A percentile compares a stretch with the other conserved stretches of the same genome.
Evolutionary conservation across 2,797 vertebrate genomes (phyloP).

Genomic region (Naso thynnoides): DNA sequence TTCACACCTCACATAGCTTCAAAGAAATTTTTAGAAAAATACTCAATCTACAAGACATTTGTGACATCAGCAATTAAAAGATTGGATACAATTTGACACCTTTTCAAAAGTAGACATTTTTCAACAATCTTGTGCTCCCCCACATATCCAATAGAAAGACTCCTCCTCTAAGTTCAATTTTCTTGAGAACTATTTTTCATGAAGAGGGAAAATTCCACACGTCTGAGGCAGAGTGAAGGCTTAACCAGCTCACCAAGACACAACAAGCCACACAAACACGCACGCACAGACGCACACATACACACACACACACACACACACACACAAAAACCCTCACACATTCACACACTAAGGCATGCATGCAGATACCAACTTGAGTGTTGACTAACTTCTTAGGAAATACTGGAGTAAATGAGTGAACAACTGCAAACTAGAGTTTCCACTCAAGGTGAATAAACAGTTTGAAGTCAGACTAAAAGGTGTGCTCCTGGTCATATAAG

Average conservation of each 20-base stretch:
- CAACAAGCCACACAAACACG: constrained; percentile 42
- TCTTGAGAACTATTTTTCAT: constrained; percentile 30
- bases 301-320: constrained; percentile 17
- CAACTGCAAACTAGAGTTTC: constrained; percentile 35
- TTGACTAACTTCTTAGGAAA: constrained; percentile 65
- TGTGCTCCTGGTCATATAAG: neutral
- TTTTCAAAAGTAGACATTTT: neutral
- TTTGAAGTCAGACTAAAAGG: constrained; percentile 5
- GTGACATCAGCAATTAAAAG: constrained; percentile 1
- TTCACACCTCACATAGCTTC: neutral
- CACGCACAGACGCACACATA: constrained; percentile 12
- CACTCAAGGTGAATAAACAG: constrained; percentile 35
- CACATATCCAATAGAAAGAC: constrained; percentile 21
- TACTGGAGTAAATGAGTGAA: constrained; percentile 34
- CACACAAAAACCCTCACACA: constrained; percentile 14
- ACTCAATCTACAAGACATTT: neutral
- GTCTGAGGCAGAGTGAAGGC: constrained; percentile 51
- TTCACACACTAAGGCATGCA: constrained; percentile 33
- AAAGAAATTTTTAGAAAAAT: neutral
- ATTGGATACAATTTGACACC: neutral
- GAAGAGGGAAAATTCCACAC: constrained; percentile 67
- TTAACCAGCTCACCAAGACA: constrained; percentile 53
- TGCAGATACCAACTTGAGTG: constrained; percentile 48
- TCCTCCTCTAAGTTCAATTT: constrained; percentile 17
- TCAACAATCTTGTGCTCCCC: neutral